Conservation (phyloP, 2,888 invertebrate species). For the Sinotaia quadrata region DNA sequence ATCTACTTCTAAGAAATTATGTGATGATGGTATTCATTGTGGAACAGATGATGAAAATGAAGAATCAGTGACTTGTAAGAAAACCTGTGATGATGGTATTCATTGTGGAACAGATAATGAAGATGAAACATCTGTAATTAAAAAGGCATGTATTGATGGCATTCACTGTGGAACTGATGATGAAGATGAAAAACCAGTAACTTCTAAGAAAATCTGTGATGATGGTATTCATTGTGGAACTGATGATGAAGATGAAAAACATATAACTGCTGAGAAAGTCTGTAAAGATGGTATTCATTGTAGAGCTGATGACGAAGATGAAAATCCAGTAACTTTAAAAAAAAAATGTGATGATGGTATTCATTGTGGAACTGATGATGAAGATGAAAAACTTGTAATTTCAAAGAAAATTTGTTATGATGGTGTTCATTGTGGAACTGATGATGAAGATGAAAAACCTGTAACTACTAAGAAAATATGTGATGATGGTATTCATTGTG, state of each 20-base stretch:
- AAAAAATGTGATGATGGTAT: constrained; percentile 39
- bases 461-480: constrained; percentile 20
- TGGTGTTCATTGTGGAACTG: constrained; percentile 48
- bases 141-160: constrained; percentile 40
- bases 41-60: constrained; percentile 43
- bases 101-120: constrained; percentile 38
- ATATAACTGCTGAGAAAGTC: constrained; percentile 9
- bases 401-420: constrained; percentile 31
- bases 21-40: constrained; percentile 50
- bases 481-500: constrained; percentile 43
- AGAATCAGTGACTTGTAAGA: constrained; percentile 9
- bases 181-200: constrained; percentile 32
- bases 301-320: constrained; percentile 37
- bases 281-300: constrained; percentile 44
- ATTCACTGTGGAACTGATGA: constrained; percentile 47
- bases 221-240: constrained; percentile 34
- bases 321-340: not conserved
- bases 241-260: constrained; percentile 29
- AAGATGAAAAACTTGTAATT: constrained; percentile 24
- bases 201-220: constrained; percentile 18
- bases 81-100: constrained; percentile 36
- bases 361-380: constrained; percentile 43
- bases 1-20: constrained; percentile 26
- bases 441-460: constrained; percentile 34
- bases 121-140: constrained; percentile 26